Percentiles rank a stretch among this genome's conserved stretches.
These are phyloP conservation scores for Standfussiana lucernea DNA, from an alignment of 2,888 invertebrate species.

Conservation along the genomic window DNA sequence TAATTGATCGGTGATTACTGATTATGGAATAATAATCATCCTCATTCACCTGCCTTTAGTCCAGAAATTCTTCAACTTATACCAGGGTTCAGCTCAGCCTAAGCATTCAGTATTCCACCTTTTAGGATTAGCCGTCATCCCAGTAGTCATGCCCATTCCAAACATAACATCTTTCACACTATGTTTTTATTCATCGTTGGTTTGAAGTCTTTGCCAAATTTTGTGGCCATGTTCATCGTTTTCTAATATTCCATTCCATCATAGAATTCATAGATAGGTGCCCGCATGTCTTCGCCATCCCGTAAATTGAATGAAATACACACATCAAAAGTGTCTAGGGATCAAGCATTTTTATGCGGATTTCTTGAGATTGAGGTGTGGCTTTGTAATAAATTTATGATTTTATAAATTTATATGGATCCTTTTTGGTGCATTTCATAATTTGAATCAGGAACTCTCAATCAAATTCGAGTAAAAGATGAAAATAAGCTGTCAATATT, in stretches of 20 bases:
- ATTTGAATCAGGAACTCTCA: too few species aligned
- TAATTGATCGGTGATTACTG: background rate
- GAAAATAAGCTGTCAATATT: too few species aligned
- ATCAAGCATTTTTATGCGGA: too few species aligned
- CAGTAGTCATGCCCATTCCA: background rate
- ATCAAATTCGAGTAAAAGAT: too few species aligned
- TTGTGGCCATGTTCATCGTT: constrained; percentile 1
- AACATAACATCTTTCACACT: background rate
- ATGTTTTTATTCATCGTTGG: background rate
- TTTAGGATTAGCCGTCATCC: background rate
- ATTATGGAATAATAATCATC: background rate
- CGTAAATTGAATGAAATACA: background rate
- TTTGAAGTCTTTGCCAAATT: background rate
- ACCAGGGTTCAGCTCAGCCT: background rate
- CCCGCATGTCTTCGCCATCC: background rate
- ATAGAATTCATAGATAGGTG: background rate
- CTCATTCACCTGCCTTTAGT: background rate
- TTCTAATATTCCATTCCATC: constrained; percentile 8
- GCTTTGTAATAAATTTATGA: too few species aligned
- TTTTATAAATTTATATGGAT: too few species aligned
- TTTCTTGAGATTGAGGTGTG: too few species aligned
- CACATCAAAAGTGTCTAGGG: too few species aligned
- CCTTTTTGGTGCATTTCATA: too few species aligned
- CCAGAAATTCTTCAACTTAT: background rate
- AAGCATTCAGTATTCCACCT: background rate